These are phyloP conservation scores for Achroia grisella DNA, from an alignment of 1,140 invertebrate genomes.

Conservation along the genomic window DNA sequence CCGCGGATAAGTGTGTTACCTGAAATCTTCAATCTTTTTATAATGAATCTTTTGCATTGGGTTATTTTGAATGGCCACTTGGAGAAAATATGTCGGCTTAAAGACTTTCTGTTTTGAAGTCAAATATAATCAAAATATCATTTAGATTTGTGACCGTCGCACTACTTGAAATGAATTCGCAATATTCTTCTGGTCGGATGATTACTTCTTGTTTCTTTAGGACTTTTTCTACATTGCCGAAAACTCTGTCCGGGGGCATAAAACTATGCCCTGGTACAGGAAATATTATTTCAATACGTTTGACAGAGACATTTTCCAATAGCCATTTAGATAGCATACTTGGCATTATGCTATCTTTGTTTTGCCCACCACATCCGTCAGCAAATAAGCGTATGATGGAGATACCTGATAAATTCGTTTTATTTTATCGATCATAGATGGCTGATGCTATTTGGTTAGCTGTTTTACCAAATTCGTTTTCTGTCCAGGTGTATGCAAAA, in stretches of 20 bases:
- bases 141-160: neutral
- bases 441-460: constrained; percentile 38
- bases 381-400: constrained; percentile 21
- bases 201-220: constrained; percentile 3
- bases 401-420: constrained; percentile 14
- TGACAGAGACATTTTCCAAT: constrained; percentile 13
- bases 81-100: neutral
- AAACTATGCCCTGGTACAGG: constrained; percentile 33
- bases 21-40: neutral
- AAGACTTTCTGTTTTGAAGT: neutral
- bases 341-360: constrained; percentile 32
- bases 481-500: constrained; percentile 32
- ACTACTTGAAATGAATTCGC: neutral
- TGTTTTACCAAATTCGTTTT: constrained; percentile 27
- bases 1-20: neutral
- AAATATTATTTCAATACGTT: constrained; percentile 29
- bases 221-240: constrained; percentile 29
- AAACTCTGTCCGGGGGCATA: constrained; percentile 36
- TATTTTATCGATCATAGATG: constrained; percentile 26
- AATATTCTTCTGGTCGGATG: neutral
- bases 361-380: constrained; percentile 19
- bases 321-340: constrained; percentile 17
- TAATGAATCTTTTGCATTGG: neutral
- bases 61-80: neutral
- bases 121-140: neutral